phyloP scores from a whole-genome alignment of 2,797 vertebrate species.

The Lateolabrax maculatus region DNA sequence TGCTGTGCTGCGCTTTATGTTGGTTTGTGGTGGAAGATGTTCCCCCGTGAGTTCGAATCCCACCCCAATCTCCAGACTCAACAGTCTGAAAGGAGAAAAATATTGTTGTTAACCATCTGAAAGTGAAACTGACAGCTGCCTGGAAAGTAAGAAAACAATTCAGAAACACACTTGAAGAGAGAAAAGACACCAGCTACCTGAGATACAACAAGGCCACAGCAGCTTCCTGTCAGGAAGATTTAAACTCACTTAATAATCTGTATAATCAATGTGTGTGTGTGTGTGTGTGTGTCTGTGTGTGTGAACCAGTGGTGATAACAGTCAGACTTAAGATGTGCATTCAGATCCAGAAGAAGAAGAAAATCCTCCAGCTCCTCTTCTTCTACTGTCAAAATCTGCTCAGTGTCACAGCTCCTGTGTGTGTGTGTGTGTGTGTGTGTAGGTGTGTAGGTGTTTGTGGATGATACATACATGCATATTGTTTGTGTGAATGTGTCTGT shows the following conservation, averaged over 20 bases:
- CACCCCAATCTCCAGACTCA: constrained; percentile 22
- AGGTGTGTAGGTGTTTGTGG: not conserved
- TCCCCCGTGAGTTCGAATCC: constrained; percentile 16
- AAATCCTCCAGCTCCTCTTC: constrained; percentile 8
- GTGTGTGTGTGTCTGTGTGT: constrained; percentile 12
- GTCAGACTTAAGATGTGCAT: constrained; percentile 4
- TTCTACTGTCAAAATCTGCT: constrained; percentile 38
- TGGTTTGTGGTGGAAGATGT: not conserved
- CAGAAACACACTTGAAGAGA: too few relatives aligned
- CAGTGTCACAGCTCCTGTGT: constrained; percentile 11
- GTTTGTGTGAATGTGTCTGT: not conserved
- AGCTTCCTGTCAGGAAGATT: not conserved
- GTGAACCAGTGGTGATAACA: not conserved
- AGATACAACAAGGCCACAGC: too few relatives aligned
- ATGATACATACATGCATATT: not conserved
- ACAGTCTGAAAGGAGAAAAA: not conserved
- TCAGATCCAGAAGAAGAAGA: constrained; percentile 5
- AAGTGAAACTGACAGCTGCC: not conserved
- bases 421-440: constrained; percentile 12
- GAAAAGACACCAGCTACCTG: too few relatives aligned
- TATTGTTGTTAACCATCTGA: not conserved
- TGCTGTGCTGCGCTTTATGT: constrained; percentile 21
- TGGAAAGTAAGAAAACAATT: not conserved
- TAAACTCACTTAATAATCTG: not conserved
- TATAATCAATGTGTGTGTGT: constrained; percentile 5